phyloP scores from a whole-genome alignment of 30 jellyfish, hydroid and myxozoan species.

The Hydractinia echinata region DNA sequence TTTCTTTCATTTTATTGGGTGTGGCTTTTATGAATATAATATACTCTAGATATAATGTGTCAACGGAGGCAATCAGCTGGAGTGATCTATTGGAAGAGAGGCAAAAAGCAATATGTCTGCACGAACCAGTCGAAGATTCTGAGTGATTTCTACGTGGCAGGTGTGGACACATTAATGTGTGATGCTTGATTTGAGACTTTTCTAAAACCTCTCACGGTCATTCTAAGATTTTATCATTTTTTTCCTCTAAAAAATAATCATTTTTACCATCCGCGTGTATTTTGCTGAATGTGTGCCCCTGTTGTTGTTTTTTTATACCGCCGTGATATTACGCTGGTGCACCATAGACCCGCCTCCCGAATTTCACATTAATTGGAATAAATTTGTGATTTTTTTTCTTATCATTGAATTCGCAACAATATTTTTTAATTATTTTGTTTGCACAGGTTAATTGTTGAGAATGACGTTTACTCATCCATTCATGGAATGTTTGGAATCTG shows the following conservation, averaged over 20 bases:
- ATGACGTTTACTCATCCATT: conserved; percentile 56
- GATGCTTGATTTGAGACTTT: background rate
- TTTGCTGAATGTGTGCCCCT: too few species aligned
- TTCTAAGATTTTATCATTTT: too few species aligned
- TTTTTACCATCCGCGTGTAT: too few species aligned
- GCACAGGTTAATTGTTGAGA: conserved; percentile 67
- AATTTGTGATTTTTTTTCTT: too few species aligned
- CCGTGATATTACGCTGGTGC: too few species aligned
- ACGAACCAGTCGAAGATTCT: conserved; percentile 29
- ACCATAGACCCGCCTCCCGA: too few species aligned
- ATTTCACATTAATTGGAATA: too few species aligned
- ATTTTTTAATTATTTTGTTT: background rate
- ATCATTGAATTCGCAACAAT: too few species aligned
- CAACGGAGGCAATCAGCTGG: conserved; percentile 69
- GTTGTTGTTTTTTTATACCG: too few species aligned
- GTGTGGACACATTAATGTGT: conserved; percentile 12
- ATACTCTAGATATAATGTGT: conserved; percentile 46
- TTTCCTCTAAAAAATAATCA: too few species aligned
- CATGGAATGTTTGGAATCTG: conserved; percentile 63
- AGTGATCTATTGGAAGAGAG: conserved; percentile 39
- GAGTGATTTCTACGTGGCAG: conserved; percentile 78
- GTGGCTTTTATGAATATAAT: background rate
- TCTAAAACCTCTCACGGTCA: background rate
- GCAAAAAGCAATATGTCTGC: conserved; percentile 45
- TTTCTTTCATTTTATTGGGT: background rate